Conservation (phyloP, 2,797 vertebrate genomes). For the Pseudopleuronectes americanus region DNA sequence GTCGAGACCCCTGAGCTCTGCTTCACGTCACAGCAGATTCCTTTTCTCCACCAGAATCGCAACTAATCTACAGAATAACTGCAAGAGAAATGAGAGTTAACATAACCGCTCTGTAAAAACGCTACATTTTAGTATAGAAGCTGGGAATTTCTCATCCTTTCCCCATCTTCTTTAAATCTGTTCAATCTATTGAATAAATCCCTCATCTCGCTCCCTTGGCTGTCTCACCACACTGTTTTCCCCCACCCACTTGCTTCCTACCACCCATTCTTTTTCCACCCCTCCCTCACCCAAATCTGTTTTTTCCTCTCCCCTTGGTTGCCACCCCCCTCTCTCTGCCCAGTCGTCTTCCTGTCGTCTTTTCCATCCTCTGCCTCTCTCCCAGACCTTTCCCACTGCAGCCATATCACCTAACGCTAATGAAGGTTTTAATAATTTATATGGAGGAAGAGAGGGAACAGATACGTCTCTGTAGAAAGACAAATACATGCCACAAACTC, state of each 20-base stretch:
- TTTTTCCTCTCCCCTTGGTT: conserved; percentile 29
- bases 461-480: conserved; percentile 44
- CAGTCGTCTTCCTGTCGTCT: conserved; percentile 31
- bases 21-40: conserved; percentile 37
- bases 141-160: conserved; percentile 17
- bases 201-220: conserved; percentile 32
- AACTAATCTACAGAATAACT: conserved; percentile 17
- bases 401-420: conserved; percentile 77
- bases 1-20: conserved; percentile 46
- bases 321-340: conserved; percentile 5
- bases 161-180: conserved; percentile 28
- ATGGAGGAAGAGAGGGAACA: conserved; percentile 39
- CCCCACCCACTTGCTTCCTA: conserved; percentile 45
- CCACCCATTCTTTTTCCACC: conserved; percentile 54
- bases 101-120: not conserved
- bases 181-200: conserved; percentile 41
- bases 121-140: conserved; percentile 3
- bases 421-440: conserved; percentile 77
- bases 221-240: conserved; percentile 22
- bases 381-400: conserved; percentile 57
- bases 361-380: conserved; percentile 30
- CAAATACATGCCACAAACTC: conserved; percentile 11
- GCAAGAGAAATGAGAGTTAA: not conserved
- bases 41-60: conserved; percentile 5
- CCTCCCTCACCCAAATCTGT: conserved; percentile 24